Base-by-base conservation (phyloP, 2,113 vertebrate genomes). In the Datnioides undecimradiatus region DNA sequence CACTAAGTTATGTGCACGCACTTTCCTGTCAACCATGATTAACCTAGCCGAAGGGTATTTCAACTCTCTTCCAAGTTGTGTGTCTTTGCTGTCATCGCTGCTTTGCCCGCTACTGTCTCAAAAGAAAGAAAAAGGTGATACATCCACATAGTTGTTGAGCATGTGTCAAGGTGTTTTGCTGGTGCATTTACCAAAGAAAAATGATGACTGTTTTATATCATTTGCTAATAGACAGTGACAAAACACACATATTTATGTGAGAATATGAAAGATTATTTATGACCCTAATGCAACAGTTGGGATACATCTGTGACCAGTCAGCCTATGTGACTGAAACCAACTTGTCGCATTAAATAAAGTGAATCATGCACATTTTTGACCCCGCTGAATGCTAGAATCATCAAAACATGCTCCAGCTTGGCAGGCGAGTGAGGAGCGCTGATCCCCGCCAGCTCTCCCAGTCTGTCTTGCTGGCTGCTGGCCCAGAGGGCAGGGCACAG, bases 391-490 rank as follows among this genome's bases (percentile, higher is more conserved):
- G 52, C 55, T 70, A 4, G 68, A 84, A 67, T 64, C 70, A 86
- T 74, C 73, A 87, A 79, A 90, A 88, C 87, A 76, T 73, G 68
- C 67, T 87, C 60, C 73, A 63, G 81, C 77, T 83, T 85, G 87
- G 83, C 76, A 33, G 45, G 78, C 14, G 38, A 77, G 62, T 8
- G 64, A 40, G 78, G 48, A 76, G 57, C 3, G 16, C 67, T 36
- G 74, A 71, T 82, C 75, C 76, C 63, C 8, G 65, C 85, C 88
- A 87, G 83, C 78, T 79, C 76, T 81, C 62, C 36, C 76, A 82
- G 88, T 55, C 85, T 90, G 89, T 86, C 64, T 76, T 40, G 17
- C 85, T 92, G 92, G 91, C 90, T 58, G 40, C 23, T 2, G 51
- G 82, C 90, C 90, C 77, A 63, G 80, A 90, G 92, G 90, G 82